Base-by-base conservation (phyloP, 2,888 invertebrate genomes). In the Mantis religiosa region DNA sequence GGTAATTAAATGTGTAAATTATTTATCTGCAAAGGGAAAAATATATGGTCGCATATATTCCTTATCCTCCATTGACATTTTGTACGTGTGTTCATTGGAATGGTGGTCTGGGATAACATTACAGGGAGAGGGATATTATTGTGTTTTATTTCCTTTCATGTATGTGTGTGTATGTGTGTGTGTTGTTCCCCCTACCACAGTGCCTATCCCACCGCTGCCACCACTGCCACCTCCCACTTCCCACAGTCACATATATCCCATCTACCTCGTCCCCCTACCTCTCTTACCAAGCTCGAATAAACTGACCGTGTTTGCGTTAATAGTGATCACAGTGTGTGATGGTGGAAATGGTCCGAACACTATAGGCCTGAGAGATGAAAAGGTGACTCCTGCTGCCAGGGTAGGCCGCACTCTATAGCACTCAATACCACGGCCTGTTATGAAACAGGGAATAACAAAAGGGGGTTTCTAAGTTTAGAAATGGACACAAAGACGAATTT, bases 1-100 rank as follows among this genome's bases (percentile, higher is more conserved):
- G 87, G 89, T 89, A 89, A 89, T 89, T 89, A 89, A 89, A 89
- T 89, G 89, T 85, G 89, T 89, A 87, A 87, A 87, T 87, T 87
- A 87, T 87, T 87, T 87, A 87, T 87, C 87, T 87, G 82, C 82
- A 87, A 87, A 87, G 87, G 82, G 87, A 87, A 87, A 87, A 87
- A 87, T 87, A 87, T 87, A 87, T 87, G 87, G 87, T 82, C 87
- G 87, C 87, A 87, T 87, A 87, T 87, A 87, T 87, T 87, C 87
- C 87, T 87, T 87, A 87, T 87, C 82, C 87, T 87, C 87, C 87
- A 87, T 87, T 87, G 87, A 87, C 87, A 87, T 87, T 87, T 87
- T 87, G 87, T 87, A 87, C 87, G 87, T 87, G 87, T 87, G 87
- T 87, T 87, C 87, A 87, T 87, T 87, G 82, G 87, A 87, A 34